Evolutionary conservation across 2,888 invertebrate species (phyloP), one percentile per base, ranked within the genome.

Genomic region (Drosophila lacicola): DNA sequence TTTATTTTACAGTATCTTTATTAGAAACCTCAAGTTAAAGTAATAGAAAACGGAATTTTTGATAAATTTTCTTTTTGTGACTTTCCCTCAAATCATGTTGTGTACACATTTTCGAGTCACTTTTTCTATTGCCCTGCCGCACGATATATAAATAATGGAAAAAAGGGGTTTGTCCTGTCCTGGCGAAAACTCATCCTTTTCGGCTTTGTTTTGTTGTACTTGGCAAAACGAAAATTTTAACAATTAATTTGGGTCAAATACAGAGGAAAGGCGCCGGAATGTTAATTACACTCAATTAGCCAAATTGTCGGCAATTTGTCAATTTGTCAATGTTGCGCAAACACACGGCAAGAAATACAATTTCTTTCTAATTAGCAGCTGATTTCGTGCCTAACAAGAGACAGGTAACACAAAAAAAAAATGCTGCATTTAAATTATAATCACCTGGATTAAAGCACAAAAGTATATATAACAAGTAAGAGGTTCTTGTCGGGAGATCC

Each of bases 251-350:
- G 74, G 76, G 78, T 77, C 73, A 77, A 70, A 77, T 47, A 41
- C 70, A 73, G 72, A 49, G 21, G 41, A 57, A 57, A 42, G 51
- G 14, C 44, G 44, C 44, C 39, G 60, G 50, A 78, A 82, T 85
- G 84, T 69, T 85, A 88, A 88, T 85, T 85, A 77, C 81, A 72
- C 71, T 88, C 86, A 85, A 85, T 85, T 85, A 88, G 74, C 75
- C 74, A 83, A 85, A 85, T 88, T 88, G 88, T 71, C 67, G 77
- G 70, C 77, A 74, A 66, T 82, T 80, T 80, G 75, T 75, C 78
- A 80, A 72, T 56, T 80, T 80, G 75, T 75, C 78, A 80, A 72
- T 56, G 69, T 68, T 60, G 49, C 58, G 50, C 44, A 29, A 29
- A 62, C 64, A 56, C 77, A 54, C 60, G 73, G 39, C 17, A 13